Evolutionary conservation across 2,113 vertebrate genomes (phyloP), one percentile per base, ranked within the genome.

Genomic region (Bufo gargarizans): DNA sequence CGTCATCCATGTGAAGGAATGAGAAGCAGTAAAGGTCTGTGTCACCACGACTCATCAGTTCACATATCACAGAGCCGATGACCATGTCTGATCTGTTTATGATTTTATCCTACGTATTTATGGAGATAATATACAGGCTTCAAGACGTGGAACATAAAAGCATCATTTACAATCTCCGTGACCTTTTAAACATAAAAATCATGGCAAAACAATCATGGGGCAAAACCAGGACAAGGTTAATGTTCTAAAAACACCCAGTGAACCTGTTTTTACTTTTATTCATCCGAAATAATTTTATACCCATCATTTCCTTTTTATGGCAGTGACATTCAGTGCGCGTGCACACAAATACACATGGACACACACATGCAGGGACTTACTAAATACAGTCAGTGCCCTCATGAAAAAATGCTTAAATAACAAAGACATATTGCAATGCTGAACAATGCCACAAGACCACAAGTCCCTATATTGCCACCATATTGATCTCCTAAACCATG

Each of bases 11-110:
- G n/a, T n/a, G 19, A 1, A 8, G n/a, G 8, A 33, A 58, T 80
- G 77, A 80, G 53, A 43, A 16, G n/a, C 77, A 33, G 20, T 13
- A 58, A 80, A 80, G 53, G 77, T 80, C 77, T 22, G 55, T 33
- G 77, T 80, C 77, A 80, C 55, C 77, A 59, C 53, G 14, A 16
- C 77, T 80, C 53, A 80, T 56, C 20, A 33, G 55, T 59, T 59
- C 77, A 14, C 77, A 80, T 80, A 59, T 80, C 77, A 80, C n/a
- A 58, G 77, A 5, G 50, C 55, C 14, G 55, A 80, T 58, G 55
- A 59, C 53, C 77, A 80, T 43, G 55, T 58, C 77, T 80, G 55
- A 80, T 59, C 50, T 80, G 77, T 80, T 80, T 80, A 59, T 80
- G 6, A 43, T 58, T 43, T 80, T 55, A 16, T 17, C 53, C 22